A percentile compares a stretch with the other conserved stretches of the same genome.
Evolutionary conservation across 1,140 invertebrate species (phyloP).

Genomic region (Bradynema listronoti): DNA sequence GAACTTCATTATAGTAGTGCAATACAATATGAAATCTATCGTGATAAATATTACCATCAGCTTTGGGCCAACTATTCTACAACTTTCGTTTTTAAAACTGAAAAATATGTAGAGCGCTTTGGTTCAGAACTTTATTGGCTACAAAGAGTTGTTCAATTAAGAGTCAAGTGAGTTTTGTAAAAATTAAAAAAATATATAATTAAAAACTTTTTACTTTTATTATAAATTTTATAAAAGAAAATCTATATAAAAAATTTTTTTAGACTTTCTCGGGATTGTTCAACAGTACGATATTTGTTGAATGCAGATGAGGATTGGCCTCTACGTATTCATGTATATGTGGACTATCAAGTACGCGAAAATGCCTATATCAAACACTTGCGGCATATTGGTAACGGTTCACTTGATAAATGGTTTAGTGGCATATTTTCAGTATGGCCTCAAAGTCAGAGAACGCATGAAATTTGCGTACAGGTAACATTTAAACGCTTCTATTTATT

Average conservation of each 20-base stretch:
- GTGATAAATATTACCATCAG: constrained; percentile 30
- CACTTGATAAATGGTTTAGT: constrained; percentile 15
- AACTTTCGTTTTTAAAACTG: constrained; percentile 42
- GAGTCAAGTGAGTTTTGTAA: constrained; percentile 24
- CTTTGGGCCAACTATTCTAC: constrained; percentile 36
- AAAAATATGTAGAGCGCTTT: constrained; percentile 34
- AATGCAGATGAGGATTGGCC: constrained; percentile 26
- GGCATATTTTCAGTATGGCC: constrained; percentile 3
- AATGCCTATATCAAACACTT: constrained; percentile 29
- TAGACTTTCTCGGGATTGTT: constrained; percentile 15
- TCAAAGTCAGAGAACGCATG: neutral
- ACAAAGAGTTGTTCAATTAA: constrained; percentile 29
- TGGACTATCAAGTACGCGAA: constrained; percentile 24
- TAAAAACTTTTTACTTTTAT: neutral
- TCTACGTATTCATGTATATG: constrained; percentile 1
- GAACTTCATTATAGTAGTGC: constrained; percentile 26
- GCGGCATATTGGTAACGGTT: constrained; percentile 24
- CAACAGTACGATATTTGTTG: constrained; percentile 22
- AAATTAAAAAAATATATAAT: too few relatives aligned
- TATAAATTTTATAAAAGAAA: too few relatives aligned
- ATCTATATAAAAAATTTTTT: neutral
- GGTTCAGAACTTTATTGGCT: constrained; percentile 40
- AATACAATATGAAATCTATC: constrained; percentile 39
- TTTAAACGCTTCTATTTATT: neutral
- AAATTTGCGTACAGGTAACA: constrained; percentile 12